Evolutionary conservation across 2,113 vertebrate species (phyloP).

Genomic region (Eulemur rufifrons): DNA sequence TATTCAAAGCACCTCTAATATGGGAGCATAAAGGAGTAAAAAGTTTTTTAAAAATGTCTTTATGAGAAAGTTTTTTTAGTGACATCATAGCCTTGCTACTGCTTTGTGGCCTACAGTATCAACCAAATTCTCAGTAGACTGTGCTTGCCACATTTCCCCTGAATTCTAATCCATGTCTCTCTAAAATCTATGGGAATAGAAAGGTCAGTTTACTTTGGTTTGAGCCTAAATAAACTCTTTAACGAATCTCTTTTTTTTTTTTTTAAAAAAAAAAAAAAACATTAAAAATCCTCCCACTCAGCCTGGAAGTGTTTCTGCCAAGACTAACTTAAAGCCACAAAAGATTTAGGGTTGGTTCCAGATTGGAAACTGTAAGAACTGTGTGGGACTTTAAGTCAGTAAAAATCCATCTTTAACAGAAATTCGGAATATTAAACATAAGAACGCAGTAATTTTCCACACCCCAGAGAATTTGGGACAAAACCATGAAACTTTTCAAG

Average conservation of each 20-base stretch:
- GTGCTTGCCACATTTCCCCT: conserved; percentile 55
- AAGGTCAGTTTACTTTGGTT: conserved; percentile 74
- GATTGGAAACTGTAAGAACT: conserved; percentile 60
- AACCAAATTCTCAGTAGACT: conserved; percentile 58
- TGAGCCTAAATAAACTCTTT: conserved; percentile 66
- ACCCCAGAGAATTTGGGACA: conserved; percentile 28
- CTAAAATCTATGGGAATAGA: conserved; percentile 69
- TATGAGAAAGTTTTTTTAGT: conserved; percentile 58
- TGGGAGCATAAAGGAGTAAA: neutral
- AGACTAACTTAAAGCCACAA: conserved; percentile 71
- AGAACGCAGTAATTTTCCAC: conserved; percentile 55
- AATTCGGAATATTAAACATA: conserved; percentile 59
- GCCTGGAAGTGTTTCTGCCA: conserved; percentile 65
- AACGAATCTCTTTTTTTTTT: conserved; percentile 52
- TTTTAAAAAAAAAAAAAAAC: conserved; percentile 49
- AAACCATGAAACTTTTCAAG: conserved; percentile 52
- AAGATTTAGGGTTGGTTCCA: conserved; percentile 61
- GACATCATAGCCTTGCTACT: neutral
- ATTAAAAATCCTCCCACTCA: conserved; percentile 67
- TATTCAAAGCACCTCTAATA: neutral
- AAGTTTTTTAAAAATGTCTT: neutral
- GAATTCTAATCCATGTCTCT: conserved; percentile 59
- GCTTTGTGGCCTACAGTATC: neutral
- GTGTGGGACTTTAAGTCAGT: conserved; percentile 60
- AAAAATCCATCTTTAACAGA: conserved; percentile 54